Evolutionary conservation across 1,140 invertebrate species (phyloP).

Genomic region (Drosophila oshimai): DNA sequence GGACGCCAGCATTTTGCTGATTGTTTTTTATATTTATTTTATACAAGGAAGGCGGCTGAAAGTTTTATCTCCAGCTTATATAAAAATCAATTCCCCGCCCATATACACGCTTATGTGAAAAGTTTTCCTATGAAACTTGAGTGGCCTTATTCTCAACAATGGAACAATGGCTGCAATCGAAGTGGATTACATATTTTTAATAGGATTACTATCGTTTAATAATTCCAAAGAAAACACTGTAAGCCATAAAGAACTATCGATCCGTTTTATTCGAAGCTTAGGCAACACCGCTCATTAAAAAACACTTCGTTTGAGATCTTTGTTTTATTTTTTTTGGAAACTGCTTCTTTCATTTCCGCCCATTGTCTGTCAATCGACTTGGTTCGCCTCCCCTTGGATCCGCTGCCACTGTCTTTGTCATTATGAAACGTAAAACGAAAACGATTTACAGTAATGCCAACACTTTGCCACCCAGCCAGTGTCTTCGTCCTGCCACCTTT

Average conservation of each 20-base stretch:
- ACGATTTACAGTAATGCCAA: constrained; percentile 80
- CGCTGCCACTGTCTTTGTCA: constrained; percentile 49
- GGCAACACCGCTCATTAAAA: constrained; percentile 22
- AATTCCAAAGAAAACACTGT: background rate
- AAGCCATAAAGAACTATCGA: constrained; percentile 12
- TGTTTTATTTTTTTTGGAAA: constrained; percentile 8
- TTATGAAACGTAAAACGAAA: constrained; percentile 81
- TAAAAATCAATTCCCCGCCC: constrained; percentile 67
- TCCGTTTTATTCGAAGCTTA: constrained; percentile 1
- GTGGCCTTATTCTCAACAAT: constrained; percentile 5
- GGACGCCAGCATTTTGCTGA: constrained; percentile 29
- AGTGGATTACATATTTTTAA: constrained; percentile 6
- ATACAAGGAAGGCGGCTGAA: constrained; percentile 12
- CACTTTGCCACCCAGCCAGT: constrained; percentile 66
- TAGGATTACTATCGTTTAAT: constrained; percentile 12
- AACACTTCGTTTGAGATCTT: constrained; percentile 8
- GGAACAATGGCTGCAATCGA: constrained; percentile 11
- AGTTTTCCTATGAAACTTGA: constrained; percentile 67
- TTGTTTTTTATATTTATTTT: constrained; percentile 41
- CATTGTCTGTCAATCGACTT: constrained; percentile 63
- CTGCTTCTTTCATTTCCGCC: constrained; percentile 26
- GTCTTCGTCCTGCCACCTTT: background rate
- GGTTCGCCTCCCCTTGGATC: constrained; percentile 12
- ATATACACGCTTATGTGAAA: constrained; percentile 64
- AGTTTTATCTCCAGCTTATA: background rate